Evolutionary conservation across 2,888 invertebrate genomes (phyloP).

Genomic region (Cotesia congregata): DNA sequence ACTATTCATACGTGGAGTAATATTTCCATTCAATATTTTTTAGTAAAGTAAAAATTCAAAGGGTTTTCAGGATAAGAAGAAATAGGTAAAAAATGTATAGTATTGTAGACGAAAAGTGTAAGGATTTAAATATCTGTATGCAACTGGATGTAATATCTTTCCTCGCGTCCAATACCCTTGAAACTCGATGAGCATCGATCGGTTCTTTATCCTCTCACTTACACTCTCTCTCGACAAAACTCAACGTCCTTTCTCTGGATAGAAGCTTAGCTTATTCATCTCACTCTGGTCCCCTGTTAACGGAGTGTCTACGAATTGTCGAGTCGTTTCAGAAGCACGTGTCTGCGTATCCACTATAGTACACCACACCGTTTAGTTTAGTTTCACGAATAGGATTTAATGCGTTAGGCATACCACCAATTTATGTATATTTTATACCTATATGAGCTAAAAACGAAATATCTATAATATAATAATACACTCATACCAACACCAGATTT

Average conservation of each 20-base stretch:
- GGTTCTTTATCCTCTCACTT: constrained; percentile 41
- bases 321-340: constrained; percentile 46
- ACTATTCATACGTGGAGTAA: too few species aligned
- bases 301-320: constrained; percentile 57
- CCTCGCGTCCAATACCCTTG: constrained; percentile 41
- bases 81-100: background rate
- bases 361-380: constrained; percentile 6
- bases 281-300: constrained; percentile 44
- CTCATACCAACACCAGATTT: background rate
- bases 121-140: constrained; percentile 45
- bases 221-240: constrained; percentile 16
- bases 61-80: background rate
- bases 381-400: constrained; percentile 6
- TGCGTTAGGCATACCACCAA: constrained; percentile 11
- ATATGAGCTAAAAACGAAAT: constrained; percentile 12
- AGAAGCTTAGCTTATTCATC: constrained; percentile 19
- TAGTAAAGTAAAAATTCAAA: too few species aligned
- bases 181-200: constrained; percentile 51
- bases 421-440: too few species aligned
- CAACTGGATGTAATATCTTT: constrained; percentile 31
- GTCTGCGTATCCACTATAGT: constrained; percentile 31
- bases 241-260: background rate
- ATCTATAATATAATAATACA: background rate
- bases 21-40: too few species aligned
- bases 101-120: constrained; percentile 39